Base-by-base conservation (phyloP, 2,888 invertebrate species). In the Zeuzera pyrina region DNA sequence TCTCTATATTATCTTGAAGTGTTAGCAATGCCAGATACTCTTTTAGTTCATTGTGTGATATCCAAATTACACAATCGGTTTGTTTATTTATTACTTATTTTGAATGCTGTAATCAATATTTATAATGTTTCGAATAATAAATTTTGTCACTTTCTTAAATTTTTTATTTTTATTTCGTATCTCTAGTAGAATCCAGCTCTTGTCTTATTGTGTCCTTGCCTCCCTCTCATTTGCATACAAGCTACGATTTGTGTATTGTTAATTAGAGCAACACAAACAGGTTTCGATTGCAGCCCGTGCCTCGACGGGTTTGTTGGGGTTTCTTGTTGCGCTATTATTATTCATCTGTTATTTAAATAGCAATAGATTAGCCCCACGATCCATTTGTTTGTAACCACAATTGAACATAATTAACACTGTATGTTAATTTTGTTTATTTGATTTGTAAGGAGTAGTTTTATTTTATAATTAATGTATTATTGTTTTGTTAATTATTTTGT, bases 171-270 rank as follows among this genome's bases (percentile, higher is more conserved):
- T 45, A 48, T 49, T 47, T 51, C 42, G 52, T 54, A 61, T 54
- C 57, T 42, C 42, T 44, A 42, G 44, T 46, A 56, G 52, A 55
- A 57, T 57, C 53, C 51, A 44, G 42, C 45, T 41, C 43, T 43
- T 25, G 13, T 10, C 12, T 42, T 38, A 44, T 32, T 27, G 41
- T 40, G 40, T 46, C 47, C 43, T 45, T 41, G 56, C 41, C 57
- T 49, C 49, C 52, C 48, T 45, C 62, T 74, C 74, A 77, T 81
- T 78, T 78, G 69, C 79, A 83, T 81, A 78, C 79, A 81, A 74
- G 79, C 71, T 77, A 70, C 81, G 81, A 83, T 79, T 81, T 81
- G 81, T 81, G 81, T 78, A 74, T 79, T 73, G 81, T 81, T 83
- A 83, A 83, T 83, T 81, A 79, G 81, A 79, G 74, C 76, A 77